phyloP scores from a whole-genome alignment of 30 jellyfish, hydroid and myxozoan genomes.

The Turritopsis rubra region DNA sequence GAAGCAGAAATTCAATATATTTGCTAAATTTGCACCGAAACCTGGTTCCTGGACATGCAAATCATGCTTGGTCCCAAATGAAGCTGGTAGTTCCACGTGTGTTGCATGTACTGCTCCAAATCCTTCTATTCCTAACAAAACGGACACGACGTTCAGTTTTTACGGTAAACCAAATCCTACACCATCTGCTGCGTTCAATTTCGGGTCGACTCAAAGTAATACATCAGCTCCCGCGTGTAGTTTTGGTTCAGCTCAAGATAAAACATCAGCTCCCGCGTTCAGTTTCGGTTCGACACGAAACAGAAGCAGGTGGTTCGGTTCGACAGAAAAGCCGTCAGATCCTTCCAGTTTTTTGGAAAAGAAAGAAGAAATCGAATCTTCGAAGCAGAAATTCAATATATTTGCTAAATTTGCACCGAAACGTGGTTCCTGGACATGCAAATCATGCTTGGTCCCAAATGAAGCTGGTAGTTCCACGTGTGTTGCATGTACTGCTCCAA shows the following conservation, averaged over 20 bases:
- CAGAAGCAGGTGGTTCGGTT: too few species aligned
- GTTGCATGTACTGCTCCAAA: slow-evolving; percentile 17
- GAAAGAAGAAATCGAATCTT: too few species aligned
- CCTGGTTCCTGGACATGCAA: slow-evolving; percentile 21
- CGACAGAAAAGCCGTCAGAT: too few species aligned
- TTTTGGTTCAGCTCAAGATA: neutral
- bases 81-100: slow-evolving; percentile 1
- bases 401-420: too few species aligned
- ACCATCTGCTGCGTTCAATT: neutral
- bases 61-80: slow-evolving; percentile 5
- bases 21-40: slow-evolving; percentile 8
- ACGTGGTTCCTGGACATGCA: too few species aligned
- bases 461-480: too few species aligned
- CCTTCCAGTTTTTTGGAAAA: too few species aligned
- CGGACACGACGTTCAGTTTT: neutral
- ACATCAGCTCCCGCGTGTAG: neutral
- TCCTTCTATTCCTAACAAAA: neutral
- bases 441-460: too few species aligned
- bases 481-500: too few species aligned
- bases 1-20: neutral
- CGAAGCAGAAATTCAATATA: too few species aligned
- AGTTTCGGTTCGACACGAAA: too few species aligned
- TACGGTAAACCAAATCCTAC: neutral
- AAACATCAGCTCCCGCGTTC: neutral
- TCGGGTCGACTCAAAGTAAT: neutral